Evolutionary conservation across 2,888 invertebrate species (phyloP), one percentile per base, ranked within the genome.

Genomic region (Chloromyia formosa): DNA sequence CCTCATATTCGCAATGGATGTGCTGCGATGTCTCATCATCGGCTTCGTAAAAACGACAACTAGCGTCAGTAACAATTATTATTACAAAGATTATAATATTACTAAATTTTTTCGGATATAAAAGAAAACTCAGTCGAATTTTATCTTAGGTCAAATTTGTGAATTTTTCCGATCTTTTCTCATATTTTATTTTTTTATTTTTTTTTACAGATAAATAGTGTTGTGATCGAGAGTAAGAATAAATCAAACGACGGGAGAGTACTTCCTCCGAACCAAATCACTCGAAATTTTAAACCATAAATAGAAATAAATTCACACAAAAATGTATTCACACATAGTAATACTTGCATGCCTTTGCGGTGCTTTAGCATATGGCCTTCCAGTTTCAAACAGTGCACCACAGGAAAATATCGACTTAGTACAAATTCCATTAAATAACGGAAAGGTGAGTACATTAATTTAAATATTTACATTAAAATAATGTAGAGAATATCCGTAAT

Each of bases 401-500:
- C 71, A 71, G 58, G 71, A 82, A 79, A 84, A 84, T 80, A 79
- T 85, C 75, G 84, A 85, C 78, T 79, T 85, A 69, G 78, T 85
- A 74, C 84, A 85, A 78, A 85, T 85, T 77, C 85, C 85, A n/a
- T 80, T 85, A n/a, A 78, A 80, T 62, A 81, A 83, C 80, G 83
- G 82, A 79, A 85, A 85, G 84, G 85, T 85, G 80, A 84, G 85
- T 83, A 27, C 10, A 45, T 0, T 62, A 27, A 45, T 56, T 12
- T 23, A 23, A 12, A 20, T 4, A n/a, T 7, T 49, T 3, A n/a
- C 49, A 12, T 49, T 7, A n/a, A 49, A 49, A 49, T n/a, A n/a
- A n/a, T n/a, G n/a, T n/a, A n/a, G n/a, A n/a, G n/a, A n/a, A n/a
- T n/a, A n/a, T n/a, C n/a, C n/a, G n/a, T n/a, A n/a, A n/a, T n/a